Evolutionary conservation across 2,888 invertebrate genomes (phyloP), one percentile per base, ranked within the genome.

Genomic region (Cylloceria caligata): DNA sequence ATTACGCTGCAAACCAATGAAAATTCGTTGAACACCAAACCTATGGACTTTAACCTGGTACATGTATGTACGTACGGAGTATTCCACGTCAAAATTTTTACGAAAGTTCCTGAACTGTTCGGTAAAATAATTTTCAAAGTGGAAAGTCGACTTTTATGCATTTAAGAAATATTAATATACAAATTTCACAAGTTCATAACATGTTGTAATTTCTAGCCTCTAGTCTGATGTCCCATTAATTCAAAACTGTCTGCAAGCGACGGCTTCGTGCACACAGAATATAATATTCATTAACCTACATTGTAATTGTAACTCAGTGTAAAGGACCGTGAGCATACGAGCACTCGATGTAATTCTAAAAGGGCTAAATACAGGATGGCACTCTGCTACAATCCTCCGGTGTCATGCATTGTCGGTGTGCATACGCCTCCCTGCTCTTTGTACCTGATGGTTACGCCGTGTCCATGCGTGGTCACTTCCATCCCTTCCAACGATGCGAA

Each of bases 231-330:
- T n/a, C 6, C 36, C 36, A 36, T 5, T 6, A 36, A 1, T 36
- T 36, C 36, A 36, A 36, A 36, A n/a, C n/a, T n/a, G n/a, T n/a
- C n/a, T n/a, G n/a, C n/a, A n/a, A n/a, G n/a, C n/a, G n/a, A n/a
- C n/a, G n/a, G n/a, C n/a, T n/a, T n/a, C n/a, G n/a, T n/a, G n/a
- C n/a, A n/a, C n/a, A n/a, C n/a, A n/a, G n/a, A n/a, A n/a, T n/a
- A n/a, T n/a, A n/a, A n/a, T n/a, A n/a, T n/a, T n/a, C n/a, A n/a
- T n/a, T n/a, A n/a, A n/a, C n/a, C n/a, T n/a, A n/a, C n/a, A n/a
- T n/a, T n/a, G n/a, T n/a, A n/a, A n/a, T 85, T 85, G 84, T 73
- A 85, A 81, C 88, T 84, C 88, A 88, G 87, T 89, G 89, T 88
- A 85, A 87, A 84, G 86, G 45, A 57, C 19, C 57, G 49, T 7